Base-by-base conservation (phyloP, 2,888 invertebrate genomes). In the Dryocosmus kuriphilus region DNA sequence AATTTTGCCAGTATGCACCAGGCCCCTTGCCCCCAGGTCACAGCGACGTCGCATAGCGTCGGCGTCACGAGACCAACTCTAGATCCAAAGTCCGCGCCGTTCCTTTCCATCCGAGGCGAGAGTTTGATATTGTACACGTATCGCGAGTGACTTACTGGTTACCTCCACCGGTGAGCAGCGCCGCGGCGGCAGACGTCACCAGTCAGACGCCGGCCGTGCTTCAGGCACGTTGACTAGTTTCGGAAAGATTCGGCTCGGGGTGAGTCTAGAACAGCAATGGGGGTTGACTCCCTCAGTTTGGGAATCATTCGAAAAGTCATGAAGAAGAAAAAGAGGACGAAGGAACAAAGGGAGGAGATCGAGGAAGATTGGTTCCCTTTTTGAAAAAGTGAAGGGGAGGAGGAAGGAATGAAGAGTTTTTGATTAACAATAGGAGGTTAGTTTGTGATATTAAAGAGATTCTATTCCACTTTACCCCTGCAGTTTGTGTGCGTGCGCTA, bases 31-130 rank as follows among this genome's bases (percentile, higher is more conserved):
- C 83, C 86, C 87, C 85, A 87, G 85, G 86, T 81, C 85, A 85
- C 86, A 93, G 92, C 93, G 93, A 92, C 93, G 93, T 93, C 92
- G 93, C 92, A 92, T 92, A 91, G 90, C 91, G 91, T 89, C 92
- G 91, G 92, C 92, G 91, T 91, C 91, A 91, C 94, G 93, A 93
- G 93, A 93, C 92, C 93, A 92, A 74, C 74, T 76, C 74, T 67
- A 78, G 51, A 57, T 55, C 38, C 62, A n/a, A 62, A 75, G 63
- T 75, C n/a, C 63, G 75, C 51, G 22, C 46, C n/a, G 32, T 46
- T 75, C 63, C 75, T 61, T 41, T 62, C 75, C 73, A 38, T 77
- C 74, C 77, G 65, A 75, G 78, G 77, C 76, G 80, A 84, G 80
- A 84, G 80, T 83, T 84, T 81, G 85, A 82, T 83, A 85, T 85